A percentile compares a stretch with the other conserved stretches of the same genome.
phyloP scores from a whole-genome alignment of 2,797 vertebrate genomes.

The Platyrinchus mystaceus region DNA sequence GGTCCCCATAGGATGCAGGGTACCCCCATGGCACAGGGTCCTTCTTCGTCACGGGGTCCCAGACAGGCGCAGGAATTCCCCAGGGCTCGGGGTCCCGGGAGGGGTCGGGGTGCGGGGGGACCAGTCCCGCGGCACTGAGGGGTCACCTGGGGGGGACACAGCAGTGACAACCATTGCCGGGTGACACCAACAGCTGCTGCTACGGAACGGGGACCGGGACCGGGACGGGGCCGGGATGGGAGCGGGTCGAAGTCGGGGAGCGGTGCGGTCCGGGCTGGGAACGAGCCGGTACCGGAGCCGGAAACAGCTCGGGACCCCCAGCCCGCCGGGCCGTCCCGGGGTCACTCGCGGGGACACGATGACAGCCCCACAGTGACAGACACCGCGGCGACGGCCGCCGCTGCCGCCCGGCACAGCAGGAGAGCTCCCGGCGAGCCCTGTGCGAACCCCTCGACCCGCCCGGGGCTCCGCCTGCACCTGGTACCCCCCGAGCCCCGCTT shows the following conservation, averaged over 20 bases:
- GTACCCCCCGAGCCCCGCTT: background rate
- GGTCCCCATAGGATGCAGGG: background rate
- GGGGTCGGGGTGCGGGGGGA: background rate
- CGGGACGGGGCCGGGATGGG: background rate
- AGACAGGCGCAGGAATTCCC: fast-evolving
- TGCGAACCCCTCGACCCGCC: background rate
- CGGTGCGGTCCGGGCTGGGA: too few species aligned
- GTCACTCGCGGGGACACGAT: background rate
- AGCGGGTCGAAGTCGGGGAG: too few species aligned
- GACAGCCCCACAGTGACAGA: background rate
- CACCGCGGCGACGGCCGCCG: background rate
- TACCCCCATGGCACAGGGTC: background rate
- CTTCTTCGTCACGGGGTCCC: background rate
- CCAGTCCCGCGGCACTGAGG: background rate
- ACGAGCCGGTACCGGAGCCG: background rate
- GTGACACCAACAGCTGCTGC: background rate
- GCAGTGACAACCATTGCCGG: background rate
- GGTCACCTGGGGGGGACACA: background rate
- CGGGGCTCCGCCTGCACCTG: background rate
- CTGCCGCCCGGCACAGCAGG: background rate
- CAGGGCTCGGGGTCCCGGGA: background rate
- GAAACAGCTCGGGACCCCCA: background rate
- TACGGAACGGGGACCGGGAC: background rate
- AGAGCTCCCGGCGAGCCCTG: background rate
- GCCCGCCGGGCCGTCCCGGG: background rate